Evolutionary conservation across 2,113 vertebrate species (phyloP).

Genomic region (Eolophus roseicapilla): DNA sequence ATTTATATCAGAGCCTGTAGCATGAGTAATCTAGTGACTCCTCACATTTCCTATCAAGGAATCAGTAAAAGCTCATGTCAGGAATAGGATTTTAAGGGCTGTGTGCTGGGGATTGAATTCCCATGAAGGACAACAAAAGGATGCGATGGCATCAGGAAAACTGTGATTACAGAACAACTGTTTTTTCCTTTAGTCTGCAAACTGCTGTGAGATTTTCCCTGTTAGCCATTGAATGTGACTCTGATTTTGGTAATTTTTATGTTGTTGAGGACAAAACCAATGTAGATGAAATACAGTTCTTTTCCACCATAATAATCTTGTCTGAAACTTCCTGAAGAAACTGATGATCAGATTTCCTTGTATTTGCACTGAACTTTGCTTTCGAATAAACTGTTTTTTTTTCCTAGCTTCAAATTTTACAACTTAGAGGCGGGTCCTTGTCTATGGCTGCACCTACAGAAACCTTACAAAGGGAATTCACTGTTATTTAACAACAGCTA

Average conservation of each 20-base stretch:
- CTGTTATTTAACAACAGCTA: neutral
- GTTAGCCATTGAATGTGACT: neutral
- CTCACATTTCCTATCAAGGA: neutral
- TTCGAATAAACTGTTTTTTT: neutral
- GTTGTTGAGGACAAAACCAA: neutral
- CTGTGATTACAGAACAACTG: neutral
- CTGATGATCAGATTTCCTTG: neutral
- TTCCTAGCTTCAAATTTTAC: neutral
- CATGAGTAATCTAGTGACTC: neutral
- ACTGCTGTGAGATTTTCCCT: neutral
- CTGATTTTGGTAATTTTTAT: neutral
- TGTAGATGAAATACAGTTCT: neutral
- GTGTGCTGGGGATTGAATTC: neutral
- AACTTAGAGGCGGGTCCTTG: neutral
- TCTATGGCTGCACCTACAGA: neutral
- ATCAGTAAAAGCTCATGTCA: neutral
- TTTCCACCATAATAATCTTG: neutral
- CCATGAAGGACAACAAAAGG: neutral
- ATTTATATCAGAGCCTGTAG: neutral
- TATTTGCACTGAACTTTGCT: neutral
- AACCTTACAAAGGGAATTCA: neutral
- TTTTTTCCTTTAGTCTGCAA: neutral
- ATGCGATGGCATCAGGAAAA: neutral
- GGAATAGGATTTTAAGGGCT: neutral
- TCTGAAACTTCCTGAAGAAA: neutral